Base-by-base conservation (phyloP, 2,888 invertebrate genomes). In the Tachina lurida region DNA sequence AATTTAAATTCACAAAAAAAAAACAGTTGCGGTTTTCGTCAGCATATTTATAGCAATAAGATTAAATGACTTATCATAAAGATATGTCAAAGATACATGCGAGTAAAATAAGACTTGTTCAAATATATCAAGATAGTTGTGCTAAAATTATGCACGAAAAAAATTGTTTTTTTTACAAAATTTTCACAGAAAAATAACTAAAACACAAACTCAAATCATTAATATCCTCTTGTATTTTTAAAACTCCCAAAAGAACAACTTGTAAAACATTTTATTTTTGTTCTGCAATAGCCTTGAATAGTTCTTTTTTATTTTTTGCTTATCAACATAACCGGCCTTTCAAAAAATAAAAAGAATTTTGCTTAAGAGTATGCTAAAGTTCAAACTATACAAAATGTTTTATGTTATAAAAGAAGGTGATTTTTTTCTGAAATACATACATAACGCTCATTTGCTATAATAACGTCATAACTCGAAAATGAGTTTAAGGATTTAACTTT, bases 301-400 rank as follows among this genome's bases (percentile, higher is more conserved):
- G 7, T 41, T 1, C 39, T 60, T 52, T 15, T 60, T n/a, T n/a
- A n/a, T n/a, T n/a, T 77, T 68, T 45, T 56, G 62, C 47, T n/a
- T 65, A 65, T 49, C 60, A 67, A 65, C 22, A 43, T 41, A 78
- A 70, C 41, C 74, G 74, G 19, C 74, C 65, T 31, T 41, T 31
- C 12, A 67, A 73, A 10, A 41, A 52, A 70, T 47, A 19, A 13
- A 52, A n/a, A 47, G n/a, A 19, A 19, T 70, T 76, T 58, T 58
- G 19, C 39, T 62, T 58, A n/a, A 56, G 60, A 62, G 74, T 73
- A 84, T 78, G 68, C 13, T 70, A 79, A 84, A 79, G 79, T 84
- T 84, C 74, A 84, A 80, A 45, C 47, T n/a, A 52, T 65, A 49
- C 62, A 58, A 54, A 56, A 31, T 31, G 17, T 54, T 52, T 10